Percentiles rank a stretch among this genome's conserved stretches.
phyloP scores from a whole-genome alignment of 2,113 vertebrate genomes.

The Crotalus helleri region DNA sequence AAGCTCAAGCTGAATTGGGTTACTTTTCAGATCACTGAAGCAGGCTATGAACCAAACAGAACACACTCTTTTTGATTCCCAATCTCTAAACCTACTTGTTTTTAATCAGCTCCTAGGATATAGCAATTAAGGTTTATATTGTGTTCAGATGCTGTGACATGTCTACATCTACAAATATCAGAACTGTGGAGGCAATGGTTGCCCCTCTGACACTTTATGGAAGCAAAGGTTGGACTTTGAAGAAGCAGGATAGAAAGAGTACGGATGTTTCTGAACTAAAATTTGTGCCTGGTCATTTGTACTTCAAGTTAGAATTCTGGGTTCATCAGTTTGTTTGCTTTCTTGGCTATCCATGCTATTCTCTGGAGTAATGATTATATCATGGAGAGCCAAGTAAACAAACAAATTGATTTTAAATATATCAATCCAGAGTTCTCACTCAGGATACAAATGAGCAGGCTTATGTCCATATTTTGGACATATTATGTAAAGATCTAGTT shows the following conservation, averaged over 20 bases:
- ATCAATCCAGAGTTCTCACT: not conserved
- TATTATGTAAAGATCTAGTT: not conserved
- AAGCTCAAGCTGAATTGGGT: not conserved
- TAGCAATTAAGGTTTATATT: not conserved
- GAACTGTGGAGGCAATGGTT: not conserved
- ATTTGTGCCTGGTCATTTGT: not conserved
- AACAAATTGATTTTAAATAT: not conserved
- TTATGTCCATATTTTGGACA: not conserved
- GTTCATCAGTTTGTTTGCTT: not conserved
- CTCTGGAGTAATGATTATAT: not conserved
- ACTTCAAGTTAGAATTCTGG: not conserved
- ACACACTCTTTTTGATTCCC: not conserved
- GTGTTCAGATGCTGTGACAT: not conserved
- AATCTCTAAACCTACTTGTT: not conserved
- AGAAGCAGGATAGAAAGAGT: not conserved
- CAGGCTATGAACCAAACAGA: not conserved
- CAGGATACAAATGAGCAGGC: not conserved
- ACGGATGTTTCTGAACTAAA: not conserved
- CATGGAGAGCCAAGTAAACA: not conserved
- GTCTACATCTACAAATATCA: not conserved
- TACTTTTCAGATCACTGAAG: not conserved
- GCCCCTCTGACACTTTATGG: not conserved
- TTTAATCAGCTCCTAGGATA: not conserved
- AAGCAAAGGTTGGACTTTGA: not conserved
- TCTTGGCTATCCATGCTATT: not conserved